These are phyloP conservation scores for Trichopria drosophilae DNA, from an alignment of 2,888 invertebrate genomes.

Conservation along the genomic window DNA sequence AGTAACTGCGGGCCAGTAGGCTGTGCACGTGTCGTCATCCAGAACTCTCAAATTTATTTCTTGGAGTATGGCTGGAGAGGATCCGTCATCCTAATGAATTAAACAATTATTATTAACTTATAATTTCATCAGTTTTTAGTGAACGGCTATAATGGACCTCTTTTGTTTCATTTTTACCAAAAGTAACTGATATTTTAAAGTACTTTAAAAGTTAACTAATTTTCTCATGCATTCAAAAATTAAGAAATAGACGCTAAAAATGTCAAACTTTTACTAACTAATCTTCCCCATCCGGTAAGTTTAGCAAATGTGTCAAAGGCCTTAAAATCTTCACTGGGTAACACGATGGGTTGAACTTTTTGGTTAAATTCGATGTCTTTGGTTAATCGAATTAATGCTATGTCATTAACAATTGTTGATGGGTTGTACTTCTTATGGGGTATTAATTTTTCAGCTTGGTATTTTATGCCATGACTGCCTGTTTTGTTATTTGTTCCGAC, in stretches of 20 bases:
- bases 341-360: conserved; percentile 11
- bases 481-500: conserved; percentile 9
- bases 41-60: conserved; percentile 25
- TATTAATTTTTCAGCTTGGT: conserved; percentile 15
- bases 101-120: too few species aligned
- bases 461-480: not conserved
- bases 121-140: too few species aligned
- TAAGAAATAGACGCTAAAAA: too few species aligned
- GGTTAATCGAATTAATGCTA: conserved; percentile 15
- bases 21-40: not conserved
- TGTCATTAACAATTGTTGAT: not conserved
- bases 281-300: conserved; percentile 18
- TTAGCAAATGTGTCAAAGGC: not conserved
- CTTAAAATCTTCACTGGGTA: conserved; percentile 7
- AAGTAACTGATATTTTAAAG: too few species aligned
- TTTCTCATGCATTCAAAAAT: too few species aligned
- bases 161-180: too few species aligned
- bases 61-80: conserved; percentile 24
- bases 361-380: conserved; percentile 14
- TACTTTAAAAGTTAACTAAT: too few species aligned
- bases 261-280: not conserved
- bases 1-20: not conserved
- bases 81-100: conserved; percentile 14
- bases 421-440: conserved; percentile 11
- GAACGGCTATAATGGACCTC: too few species aligned